Evolutionary conservation across 2,888 invertebrate species (phyloP).

Genomic region (Capitulum mitella): DNA sequence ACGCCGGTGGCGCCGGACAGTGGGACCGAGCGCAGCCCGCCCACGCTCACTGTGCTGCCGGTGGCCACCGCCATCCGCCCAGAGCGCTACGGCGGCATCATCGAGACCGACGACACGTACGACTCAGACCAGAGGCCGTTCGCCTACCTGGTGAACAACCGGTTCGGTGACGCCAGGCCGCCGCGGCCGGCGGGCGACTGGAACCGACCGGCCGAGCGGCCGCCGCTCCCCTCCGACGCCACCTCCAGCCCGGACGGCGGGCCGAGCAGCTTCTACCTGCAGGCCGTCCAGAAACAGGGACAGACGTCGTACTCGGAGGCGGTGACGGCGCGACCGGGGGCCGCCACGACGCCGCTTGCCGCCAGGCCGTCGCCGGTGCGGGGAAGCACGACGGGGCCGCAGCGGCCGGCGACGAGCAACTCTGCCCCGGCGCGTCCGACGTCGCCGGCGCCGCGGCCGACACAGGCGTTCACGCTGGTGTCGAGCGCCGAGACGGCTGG

Average conservation of each 20-base stretch:
- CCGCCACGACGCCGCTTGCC: not conserved
- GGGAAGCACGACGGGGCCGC: not conserved
- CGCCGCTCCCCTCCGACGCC: not conserved
- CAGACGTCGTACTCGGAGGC: not conserved
- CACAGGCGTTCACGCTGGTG: not conserved
- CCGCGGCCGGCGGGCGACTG: not conserved
- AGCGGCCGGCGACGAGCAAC: not conserved
- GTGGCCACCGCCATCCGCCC: not conserved
- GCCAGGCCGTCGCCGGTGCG: not conserved
- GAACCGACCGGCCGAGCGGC: not conserved
- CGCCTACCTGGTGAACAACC: not conserved
- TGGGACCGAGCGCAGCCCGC: not conserved
- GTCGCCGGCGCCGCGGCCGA: not conserved
- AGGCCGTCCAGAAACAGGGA: not conserved
- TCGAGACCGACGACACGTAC: not conserved
- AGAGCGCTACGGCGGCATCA: conserved; percentile 8
- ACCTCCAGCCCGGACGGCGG: not conserved
- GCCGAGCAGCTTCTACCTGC: not conserved
- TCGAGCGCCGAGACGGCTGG: not conserved
- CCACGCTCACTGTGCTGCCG: not conserved
- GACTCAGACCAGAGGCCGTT: not conserved
- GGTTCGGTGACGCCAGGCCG: not conserved
- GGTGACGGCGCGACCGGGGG: not conserved
- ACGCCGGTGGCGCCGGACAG: not conserved
- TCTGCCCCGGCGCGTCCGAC: not conserved